Evolutionary conservation across 2,113 vertebrate species (phyloP).

Genomic region (Callionymus lyra): DNA sequence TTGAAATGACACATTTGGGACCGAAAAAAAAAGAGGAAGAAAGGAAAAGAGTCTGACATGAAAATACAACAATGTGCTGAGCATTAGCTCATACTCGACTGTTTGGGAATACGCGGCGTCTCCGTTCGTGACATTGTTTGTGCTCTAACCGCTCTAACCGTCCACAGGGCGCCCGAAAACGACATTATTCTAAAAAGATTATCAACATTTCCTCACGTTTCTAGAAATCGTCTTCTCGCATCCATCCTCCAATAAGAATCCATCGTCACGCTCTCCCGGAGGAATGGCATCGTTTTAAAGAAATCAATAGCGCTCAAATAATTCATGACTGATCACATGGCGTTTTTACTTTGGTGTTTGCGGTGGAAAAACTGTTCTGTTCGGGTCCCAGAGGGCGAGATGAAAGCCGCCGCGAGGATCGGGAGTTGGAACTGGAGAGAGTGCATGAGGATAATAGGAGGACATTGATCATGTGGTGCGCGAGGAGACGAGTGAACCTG

Average conservation of each 20-base stretch:
- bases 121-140: slow-evolving; percentile 40
- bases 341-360: slow-evolving; percentile 61
- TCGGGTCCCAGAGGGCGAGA: slow-evolving; percentile 57
- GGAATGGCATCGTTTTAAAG: slow-evolving; percentile 64
- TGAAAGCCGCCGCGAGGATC: slow-evolving; percentile 46
- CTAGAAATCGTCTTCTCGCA: slow-evolving; percentile 24
- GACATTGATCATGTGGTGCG: slow-evolving; percentile 58
- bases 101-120: slow-evolving; percentile 49
- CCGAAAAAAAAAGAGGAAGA: slow-evolving; percentile 18
- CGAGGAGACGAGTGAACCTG: slow-evolving; percentile 45
- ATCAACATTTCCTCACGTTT: too few relatives aligned
- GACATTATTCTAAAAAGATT: slow-evolving; percentile 39
- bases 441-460: slow-evolving; percentile 53
- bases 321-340: slow-evolving; percentile 70
- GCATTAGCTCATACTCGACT: slow-evolving; percentile 41
- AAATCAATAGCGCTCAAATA: slow-evolving; percentile 69
- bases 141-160: slow-evolving; percentile 47
- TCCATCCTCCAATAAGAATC: slow-evolving; percentile 30
- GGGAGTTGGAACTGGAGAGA: slow-evolving; percentile 42
- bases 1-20: slow-evolving; percentile 58
- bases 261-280: slow-evolving; percentile 44
- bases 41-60: slow-evolving; percentile 32
- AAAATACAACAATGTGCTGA: slow-evolving; percentile 49
- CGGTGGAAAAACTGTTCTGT: slow-evolving; percentile 57
- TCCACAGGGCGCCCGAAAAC: slow-evolving; percentile 65